Evolutionary conservation across 2,888 invertebrate genomes (phyloP).

Genomic region (Amorpha juglandis): DNA sequence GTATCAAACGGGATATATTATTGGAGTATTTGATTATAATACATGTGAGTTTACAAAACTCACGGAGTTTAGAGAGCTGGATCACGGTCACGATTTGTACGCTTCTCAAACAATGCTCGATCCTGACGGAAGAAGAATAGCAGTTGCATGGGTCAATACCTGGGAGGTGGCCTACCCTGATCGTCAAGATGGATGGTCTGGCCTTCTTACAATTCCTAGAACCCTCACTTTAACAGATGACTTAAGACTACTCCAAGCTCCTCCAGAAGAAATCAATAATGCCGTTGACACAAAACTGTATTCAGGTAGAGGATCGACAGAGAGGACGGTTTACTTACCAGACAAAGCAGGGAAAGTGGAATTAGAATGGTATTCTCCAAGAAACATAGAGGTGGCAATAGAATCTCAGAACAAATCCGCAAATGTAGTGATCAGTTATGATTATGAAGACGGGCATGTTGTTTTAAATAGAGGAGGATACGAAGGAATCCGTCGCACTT

Average conservation of each 20-base stretch:
- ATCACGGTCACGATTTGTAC: conserved; percentile 74
- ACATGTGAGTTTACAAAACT: conserved; percentile 52
- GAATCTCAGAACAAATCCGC: conserved; percentile 44
- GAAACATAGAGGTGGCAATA: conserved; percentile 52
- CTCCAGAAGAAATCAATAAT: conserved; percentile 48
- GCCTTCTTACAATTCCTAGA: conserved; percentile 69
- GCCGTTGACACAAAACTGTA: conserved; percentile 44
- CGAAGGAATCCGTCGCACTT: conserved; percentile 60
- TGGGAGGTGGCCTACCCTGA: conserved; percentile 74
- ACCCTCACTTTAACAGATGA: conserved; percentile 52
- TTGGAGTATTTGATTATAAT: conserved; percentile 68
- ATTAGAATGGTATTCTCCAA: conserved; percentile 41
- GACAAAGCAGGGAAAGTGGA: conserved; percentile 62
- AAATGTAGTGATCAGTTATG: conserved; percentile 55
- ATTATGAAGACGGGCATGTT: conserved; percentile 45
- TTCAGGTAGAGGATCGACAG: conserved; percentile 41
- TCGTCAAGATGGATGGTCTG: conserved; percentile 65
- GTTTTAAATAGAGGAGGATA: conserved; percentile 64
- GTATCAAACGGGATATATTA: conserved; percentile 72
- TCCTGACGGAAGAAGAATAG: conserved; percentile 51
- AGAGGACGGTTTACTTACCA: conserved; percentile 37
- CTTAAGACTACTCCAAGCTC: conserved; percentile 57
- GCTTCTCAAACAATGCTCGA: conserved; percentile 71
- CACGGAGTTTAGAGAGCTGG: conserved; percentile 62
- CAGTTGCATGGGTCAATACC: conserved; percentile 75